Evolutionary conservation across 2,888 invertebrate genomes (phyloP), one percentile per base, ranked within the genome.

Genomic region (Euspilapteryx auroguttella): DNA sequence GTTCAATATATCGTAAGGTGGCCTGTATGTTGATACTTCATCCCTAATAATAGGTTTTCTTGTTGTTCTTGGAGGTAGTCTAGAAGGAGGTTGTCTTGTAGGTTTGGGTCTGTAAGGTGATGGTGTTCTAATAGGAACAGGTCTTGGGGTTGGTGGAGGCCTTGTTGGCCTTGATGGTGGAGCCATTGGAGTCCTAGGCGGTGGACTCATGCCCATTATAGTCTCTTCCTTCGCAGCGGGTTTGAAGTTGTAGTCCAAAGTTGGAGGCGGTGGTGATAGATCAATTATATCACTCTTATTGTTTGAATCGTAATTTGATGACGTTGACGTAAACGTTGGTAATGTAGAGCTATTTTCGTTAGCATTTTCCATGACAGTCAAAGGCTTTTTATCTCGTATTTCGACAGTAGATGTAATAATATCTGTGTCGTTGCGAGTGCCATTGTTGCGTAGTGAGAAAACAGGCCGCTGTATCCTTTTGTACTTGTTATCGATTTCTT

Each of bases 191-290:
- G 51, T 55, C 33, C 56, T 52, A 12, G 66, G 63, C 9, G 79
- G 79, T 23, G 79, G 79, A 42, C 65, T 78, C 63, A 79, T 73
- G 1, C 79, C 79, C 71, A 78, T 69, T n/a, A 79, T 77, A 47
- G 55, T 59, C 32, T 77, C 76, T 48, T 71, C 65, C 36, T 63
- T 65, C 7, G 55, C 61, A 8, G 71, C 58, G 9, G 73, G 63
- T 30, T 65, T 71, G 27, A 66, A 69, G 34, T 50, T 69, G 32
- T 64, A 66, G 37, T 69, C 64, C 36, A 61, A 44, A 2, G 63
- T 65, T 5, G 68, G 71, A 5, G 75, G 75, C n/a, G 77, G 77
- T 9, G 77, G 77, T 15, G 76, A 75, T n/a, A 77, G 49, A 35
- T 77, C 64, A 36, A 75, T 55, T 6, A 76, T 76, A 30, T 76